These are phyloP conservation scores for Dryomyza anilis DNA, from an alignment of 2,888 invertebrate genomes.

Conservation along the genomic window DNA sequence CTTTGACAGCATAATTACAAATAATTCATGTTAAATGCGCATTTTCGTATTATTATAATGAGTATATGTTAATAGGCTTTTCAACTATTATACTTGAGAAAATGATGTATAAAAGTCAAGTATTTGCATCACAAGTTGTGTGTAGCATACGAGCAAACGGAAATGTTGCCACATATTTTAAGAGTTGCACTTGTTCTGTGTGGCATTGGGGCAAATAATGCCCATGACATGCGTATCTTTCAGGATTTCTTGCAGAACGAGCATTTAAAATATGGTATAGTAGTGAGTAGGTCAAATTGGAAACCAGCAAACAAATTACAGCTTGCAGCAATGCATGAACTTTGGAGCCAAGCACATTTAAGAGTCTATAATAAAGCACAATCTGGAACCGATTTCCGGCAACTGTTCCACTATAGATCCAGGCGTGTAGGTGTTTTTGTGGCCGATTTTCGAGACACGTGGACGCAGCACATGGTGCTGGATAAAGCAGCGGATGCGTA, in stretches of 20 bases:
- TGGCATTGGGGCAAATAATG: neutral
- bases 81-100: no score
- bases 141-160: no score
- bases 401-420: slow-evolving; percentile 42
- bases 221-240: slow-evolving; percentile 42
- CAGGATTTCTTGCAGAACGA: slow-evolving; percentile 48
- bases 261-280: slow-evolving; percentile 48
- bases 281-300: slow-evolving; percentile 36
- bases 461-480: slow-evolving; percentile 34
- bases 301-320: neutral
- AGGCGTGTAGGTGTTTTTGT: slow-evolving; percentile 47
- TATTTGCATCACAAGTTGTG: no score
- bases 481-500: slow-evolving; percentile 37
- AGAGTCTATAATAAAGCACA: slow-evolving; percentile 40
- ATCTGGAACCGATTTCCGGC: slow-evolving; percentile 33
- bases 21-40: neutral
- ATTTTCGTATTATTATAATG: no score
- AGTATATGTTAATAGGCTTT: no score
- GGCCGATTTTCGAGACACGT: slow-evolving; percentile 33
- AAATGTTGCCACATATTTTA: no score
- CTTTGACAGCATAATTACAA: slow-evolving; percentile 19
- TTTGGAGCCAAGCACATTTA: slow-evolving; percentile 41
- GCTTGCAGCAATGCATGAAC: slow-evolving; percentile 15
- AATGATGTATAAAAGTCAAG: no score
- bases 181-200: no score